Base-by-base conservation (phyloP, 2,888 invertebrate genomes). In the Agrotis ipsilon region DNA sequence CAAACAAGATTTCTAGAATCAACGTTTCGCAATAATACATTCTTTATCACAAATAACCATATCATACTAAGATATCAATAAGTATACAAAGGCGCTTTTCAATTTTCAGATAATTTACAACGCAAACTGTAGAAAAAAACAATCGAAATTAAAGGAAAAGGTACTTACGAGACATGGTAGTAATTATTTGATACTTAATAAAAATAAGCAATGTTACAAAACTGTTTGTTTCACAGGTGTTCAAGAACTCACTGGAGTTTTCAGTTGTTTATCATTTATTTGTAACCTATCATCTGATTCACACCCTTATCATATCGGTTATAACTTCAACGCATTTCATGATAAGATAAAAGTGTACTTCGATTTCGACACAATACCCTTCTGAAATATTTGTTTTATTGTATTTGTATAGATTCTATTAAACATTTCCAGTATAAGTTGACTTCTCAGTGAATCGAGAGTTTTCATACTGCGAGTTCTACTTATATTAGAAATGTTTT, bases 131-230 rank as follows among this genome's bases (percentile, higher is more conserved):
- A 39, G 11, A 39, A 32, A 2, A 24, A 59, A 16, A 7, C 16
- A 39, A n/a, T 2, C 7, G 6, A 7, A 61, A 39, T n/a, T 24
- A 19, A 24, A 48, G n/a, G 0, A 39, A 19, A 66, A 19, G n/a
- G 32, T 32, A 90, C 90, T 89, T 78, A 90, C 90, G 69, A 18
- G 90, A 87, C 90, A 90, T 90, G 13, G 13, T 76, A 70, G 54
- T 59, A 49, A 32, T 72, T 55, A 45, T 54, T 51, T 58, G 60
- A 54, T 45, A 46, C 18, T 57, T 11, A 24, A 48, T 55, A 59
- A 69, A 39, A 68, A 64, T 71, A 68, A 71, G 78, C 75, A 71
- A 68, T 76, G 63, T 46, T n/a, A 71, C 52, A 51, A 39, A 58
- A 76, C 60, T 69, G 58, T 61, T 71, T 59, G n/a, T 54, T 68